Evolutionary conservation across 2,888 invertebrate species (phyloP).

Genomic region (Philopedon plagiatum): DNA sequence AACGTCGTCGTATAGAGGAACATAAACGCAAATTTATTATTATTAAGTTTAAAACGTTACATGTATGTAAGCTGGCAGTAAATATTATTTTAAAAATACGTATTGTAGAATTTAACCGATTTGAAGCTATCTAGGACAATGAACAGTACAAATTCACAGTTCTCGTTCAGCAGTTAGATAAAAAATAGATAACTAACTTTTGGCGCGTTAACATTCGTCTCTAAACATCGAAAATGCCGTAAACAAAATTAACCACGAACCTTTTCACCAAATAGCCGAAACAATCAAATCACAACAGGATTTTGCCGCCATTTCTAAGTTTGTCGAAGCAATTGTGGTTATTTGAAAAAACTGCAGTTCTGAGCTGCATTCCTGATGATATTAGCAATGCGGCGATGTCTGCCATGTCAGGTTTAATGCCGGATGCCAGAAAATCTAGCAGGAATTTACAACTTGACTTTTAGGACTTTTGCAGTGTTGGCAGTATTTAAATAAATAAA

Average conservation of each 20-base stretch:
- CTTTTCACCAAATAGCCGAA: neutral
- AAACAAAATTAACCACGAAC: neutral
- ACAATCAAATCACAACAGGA: neutral
- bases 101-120: no score
- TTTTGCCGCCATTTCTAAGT: neutral
- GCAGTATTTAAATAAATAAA: no score
- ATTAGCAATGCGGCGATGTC: neutral
- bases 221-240: neutral
- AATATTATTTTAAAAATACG: no score
- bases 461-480: no score
- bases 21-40: neutral
- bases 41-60: no score
- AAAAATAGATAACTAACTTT: no score
- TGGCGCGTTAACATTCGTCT: no score
- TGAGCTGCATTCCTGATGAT: constrained; percentile 5
- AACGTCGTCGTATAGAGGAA: neutral
- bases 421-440: neutral
- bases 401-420: neutral
- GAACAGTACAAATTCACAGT: no score
- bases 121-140: no score
- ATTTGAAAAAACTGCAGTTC: neutral
- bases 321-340: neutral
- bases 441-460: no score
- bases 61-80: no score
- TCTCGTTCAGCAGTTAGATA: no score